Percentiles rank a stretch among this genome's conserved stretches.
Evolutionary conservation across 2,113 vertebrate genomes (phyloP).

Genomic region (Pica pica): DNA sequence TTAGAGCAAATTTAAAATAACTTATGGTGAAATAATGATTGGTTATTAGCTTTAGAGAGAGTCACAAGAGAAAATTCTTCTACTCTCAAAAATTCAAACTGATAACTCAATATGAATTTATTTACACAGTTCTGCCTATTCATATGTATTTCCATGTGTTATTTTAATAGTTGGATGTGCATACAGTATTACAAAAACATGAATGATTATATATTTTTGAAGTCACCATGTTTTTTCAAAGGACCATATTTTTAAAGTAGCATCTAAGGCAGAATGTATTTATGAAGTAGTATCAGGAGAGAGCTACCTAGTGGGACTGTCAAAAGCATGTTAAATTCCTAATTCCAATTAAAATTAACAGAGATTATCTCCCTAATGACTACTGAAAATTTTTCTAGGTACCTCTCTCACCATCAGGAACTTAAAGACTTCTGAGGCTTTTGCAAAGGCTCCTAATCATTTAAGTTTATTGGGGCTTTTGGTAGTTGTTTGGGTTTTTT

Average conservation of each 20-base stretch:
- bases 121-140: not conserved
- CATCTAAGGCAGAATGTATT: not conserved
- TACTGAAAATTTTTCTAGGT: not conserved
- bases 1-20: not conserved
- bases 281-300: not conserved
- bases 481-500: not conserved
- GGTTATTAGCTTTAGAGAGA: not conserved
- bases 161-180: not conserved
- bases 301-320: not conserved
- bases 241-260: not conserved
- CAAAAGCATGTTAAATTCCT: not conserved
- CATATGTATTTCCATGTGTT: not conserved
- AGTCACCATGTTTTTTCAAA: not conserved
- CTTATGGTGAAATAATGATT: not conserved
- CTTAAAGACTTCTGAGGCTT: not conserved
- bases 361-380: not conserved
- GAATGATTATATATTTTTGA: not conserved
- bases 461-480: not conserved
- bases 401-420: not conserved
- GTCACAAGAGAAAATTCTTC: not conserved
- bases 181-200: conserved; percentile 1
- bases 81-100: not conserved
- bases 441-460: not conserved
- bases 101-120: not conserved
- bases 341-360: conserved; percentile 19